These are phyloP conservation scores for Indicator indicator DNA, from an alignment of 2,113 vertebrate species.

Conservation along the genomic window DNA sequence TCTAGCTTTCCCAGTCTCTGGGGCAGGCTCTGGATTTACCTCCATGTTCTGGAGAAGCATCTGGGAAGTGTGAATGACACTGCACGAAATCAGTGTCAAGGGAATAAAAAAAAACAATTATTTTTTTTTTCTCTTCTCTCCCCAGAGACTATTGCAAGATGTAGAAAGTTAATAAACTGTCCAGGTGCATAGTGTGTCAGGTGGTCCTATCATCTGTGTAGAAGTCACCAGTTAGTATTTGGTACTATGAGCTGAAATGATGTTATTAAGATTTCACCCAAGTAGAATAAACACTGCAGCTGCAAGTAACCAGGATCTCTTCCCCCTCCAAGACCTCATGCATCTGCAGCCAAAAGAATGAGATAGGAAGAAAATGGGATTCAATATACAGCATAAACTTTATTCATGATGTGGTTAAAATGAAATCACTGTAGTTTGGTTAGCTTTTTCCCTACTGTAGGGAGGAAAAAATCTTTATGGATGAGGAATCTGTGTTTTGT, in stretches of 20 bases:
- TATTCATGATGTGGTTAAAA: background rate
- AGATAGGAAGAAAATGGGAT: background rate
- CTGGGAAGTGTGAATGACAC: background rate
- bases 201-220: background rate
- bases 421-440: background rate
- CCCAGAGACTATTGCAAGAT: background rate
- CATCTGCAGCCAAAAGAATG: background rate
- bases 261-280: background rate
- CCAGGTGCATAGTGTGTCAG: background rate
- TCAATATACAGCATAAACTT: background rate
- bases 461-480: background rate
- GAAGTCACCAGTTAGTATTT: background rate
- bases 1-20: background rate
- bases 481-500: background rate
- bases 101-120: background rate
- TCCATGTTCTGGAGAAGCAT: background rate
- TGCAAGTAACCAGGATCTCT: background rate
- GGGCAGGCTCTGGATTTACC: background rate
- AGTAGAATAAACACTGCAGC: background rate
- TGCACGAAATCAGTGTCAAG: background rate
- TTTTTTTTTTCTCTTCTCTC: background rate
- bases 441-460: background rate
- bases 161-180: background rate
- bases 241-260: background rate
- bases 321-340: rapidly evolving